Conservation (phyloP, 2,113 vertebrate genomes). For the Anhinga rufa region DNA sequence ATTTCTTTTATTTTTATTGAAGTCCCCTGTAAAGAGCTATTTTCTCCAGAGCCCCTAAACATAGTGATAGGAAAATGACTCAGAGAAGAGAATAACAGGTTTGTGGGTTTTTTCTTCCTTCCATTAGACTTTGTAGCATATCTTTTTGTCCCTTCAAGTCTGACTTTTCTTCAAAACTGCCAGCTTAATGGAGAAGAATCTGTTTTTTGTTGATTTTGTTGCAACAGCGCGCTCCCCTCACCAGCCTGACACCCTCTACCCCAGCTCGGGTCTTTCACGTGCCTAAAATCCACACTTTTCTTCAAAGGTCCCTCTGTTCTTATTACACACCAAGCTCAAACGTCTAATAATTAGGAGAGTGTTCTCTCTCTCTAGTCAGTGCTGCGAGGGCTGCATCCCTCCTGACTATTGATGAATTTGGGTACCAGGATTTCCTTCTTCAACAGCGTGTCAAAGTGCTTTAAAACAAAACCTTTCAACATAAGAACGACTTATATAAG, state of each 20-base stretch:
- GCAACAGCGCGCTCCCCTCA: not conserved
- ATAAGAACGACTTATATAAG: not conserved
- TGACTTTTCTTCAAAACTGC: not conserved
- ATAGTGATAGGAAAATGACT: not conserved
- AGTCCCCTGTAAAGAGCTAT: not conserved
- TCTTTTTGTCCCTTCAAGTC: not conserved
- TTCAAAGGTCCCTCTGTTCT: not conserved
- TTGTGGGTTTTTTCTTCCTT: not conserved
- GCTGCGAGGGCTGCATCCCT: not conserved
- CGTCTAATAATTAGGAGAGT: not conserved
- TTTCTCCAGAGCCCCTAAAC: not conserved
- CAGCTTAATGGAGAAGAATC: not conserved
- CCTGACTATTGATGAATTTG: not conserved
- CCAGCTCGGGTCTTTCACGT: not conserved
- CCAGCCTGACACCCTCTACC: not conserved
- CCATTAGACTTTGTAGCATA: not conserved
- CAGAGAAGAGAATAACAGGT: not conserved
- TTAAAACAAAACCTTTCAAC: not conserved
- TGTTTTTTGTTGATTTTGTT: not conserved
- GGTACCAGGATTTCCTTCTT: not conserved
- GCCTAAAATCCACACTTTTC: not conserved
- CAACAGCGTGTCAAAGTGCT: not conserved
- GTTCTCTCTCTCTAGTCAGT: not conserved
- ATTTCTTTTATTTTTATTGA: not conserved
- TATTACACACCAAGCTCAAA: not conserved